Evolutionary conservation across 2,113 vertebrate species (phyloP), one percentile per base, ranked within the genome.

Genomic region (Setophaga kirtlandii): DNA sequence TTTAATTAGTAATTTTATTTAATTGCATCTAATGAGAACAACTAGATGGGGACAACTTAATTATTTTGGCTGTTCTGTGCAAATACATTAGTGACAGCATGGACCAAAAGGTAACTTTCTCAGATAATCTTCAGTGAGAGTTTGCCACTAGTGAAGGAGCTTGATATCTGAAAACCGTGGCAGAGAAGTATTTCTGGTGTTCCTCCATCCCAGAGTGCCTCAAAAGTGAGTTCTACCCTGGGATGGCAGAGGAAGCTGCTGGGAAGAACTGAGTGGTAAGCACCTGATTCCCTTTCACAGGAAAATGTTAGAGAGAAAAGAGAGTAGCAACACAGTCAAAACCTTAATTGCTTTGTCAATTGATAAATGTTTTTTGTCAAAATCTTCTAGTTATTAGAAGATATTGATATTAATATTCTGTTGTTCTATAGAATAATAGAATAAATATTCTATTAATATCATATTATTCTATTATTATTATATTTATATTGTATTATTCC

Each of bases 121-220:
- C 2, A 62, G 56, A 12, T 24, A 53, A 55, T n/a, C 17, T 21
- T 67, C 47, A 30, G 33, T 35, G 27, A 74, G 74, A 56, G 5
- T 24, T 91, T 86, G 52, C 60, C 44, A 2, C 4, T 27, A 74
- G 11, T 4, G 2, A 56, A 82, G 60, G 28, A 69, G 5, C 42
- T 3, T 0, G 12, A 15, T 44, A 23, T 5, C 6, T 73, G 44
- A 22, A 22, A 35, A 22, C 49, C 9, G 4, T 0, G 2, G 17
- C 49, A 75, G 44, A 52, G 41, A 35, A 62, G 3, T 37, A 3
- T 70, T 77, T 55, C 44, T 74, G 49, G 11, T 77, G 39, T 23
- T 11, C 42, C 15, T 65, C n/a, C 50, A 47, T 15, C 47, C 35
- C 27, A 10, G 47, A 13, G 23, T 11, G 41, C 14, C 65, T 80